phyloP scores from a whole-genome alignment of 1,140 invertebrate species.

The Triops cancriformis region DNA sequence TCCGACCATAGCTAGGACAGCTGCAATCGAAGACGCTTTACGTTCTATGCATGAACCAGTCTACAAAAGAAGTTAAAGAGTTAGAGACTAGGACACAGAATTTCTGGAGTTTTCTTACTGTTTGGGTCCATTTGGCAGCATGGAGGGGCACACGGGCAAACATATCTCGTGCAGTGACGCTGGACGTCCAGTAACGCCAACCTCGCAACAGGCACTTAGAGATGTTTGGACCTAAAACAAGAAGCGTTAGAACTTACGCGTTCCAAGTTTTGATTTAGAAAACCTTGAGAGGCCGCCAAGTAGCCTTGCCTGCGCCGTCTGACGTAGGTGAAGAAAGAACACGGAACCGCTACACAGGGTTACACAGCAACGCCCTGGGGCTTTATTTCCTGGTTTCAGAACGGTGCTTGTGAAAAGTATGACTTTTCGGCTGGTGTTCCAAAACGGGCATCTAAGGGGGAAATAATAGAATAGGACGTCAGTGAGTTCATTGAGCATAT shows the following conservation, averaged over 20 bases:
- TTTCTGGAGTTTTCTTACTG: background rate
- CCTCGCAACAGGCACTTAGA: constrained; percentile 1
- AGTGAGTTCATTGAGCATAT: too few species aligned
- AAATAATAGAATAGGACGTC: background rate
- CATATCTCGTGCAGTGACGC: background rate
- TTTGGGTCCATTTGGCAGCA: background rate
- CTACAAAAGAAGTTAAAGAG: background rate
- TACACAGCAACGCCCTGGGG: background rate
- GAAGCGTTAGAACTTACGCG: background rate
- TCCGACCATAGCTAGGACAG: background rate
- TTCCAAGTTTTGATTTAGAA: background rate
- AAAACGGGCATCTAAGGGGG: background rate
- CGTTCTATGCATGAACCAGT: background rate
- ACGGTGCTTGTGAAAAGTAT: background rate
- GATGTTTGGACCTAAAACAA: background rate
- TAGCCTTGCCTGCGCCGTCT: background rate
- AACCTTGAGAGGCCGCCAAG: constrained; percentile 8
- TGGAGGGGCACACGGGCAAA: background rate
- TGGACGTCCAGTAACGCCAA: background rate
- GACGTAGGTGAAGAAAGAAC: background rate
- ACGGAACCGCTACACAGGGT: background rate
- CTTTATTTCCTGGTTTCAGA: background rate
- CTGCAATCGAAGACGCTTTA: background rate
- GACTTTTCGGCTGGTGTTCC: background rate
- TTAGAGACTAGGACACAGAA: background rate